Evolutionary conservation across 1,140 invertebrate genomes (phyloP), one percentile per base, ranked within the genome.

Genomic region (Aleiodes sp.): DNA sequence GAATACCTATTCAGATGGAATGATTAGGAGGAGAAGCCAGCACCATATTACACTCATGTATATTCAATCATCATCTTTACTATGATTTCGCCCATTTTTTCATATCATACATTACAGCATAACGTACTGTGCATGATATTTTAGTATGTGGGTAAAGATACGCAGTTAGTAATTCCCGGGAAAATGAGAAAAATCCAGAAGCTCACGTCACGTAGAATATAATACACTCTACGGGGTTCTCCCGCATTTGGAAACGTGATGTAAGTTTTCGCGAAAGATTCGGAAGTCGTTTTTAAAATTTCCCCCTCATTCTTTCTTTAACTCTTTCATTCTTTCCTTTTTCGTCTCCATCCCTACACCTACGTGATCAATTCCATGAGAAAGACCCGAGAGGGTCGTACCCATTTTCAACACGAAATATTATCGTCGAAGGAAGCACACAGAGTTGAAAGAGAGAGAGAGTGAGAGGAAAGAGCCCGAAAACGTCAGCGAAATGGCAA

Each of bases 401-500:
- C 14, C 64, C 46, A 65, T 65, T 39, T 46, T 31, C 56, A 59
- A 59, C 56, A 24, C 56, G 43, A 67, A 12, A 26, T 37, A 66
- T 19, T 37, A 57, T 56, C 43, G 41, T 56, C 65, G 52, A 21
- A 56, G 59, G 65, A 46, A 35, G 56, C 52, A 35, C 29, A 67
- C 41, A 59, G 28, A 31, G 29, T 28, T 56, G 65, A 59, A 56
- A 56, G 43, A 65, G 43, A 33, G 46, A 33, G 19, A 24, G 35
- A 6, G 24, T 33, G 10, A 57, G 33, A 19, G 60, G 16, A 10
- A 14, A 14, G 56, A 4, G 16, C 24, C 56, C 52, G 31, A 21
- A 37, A 67, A 67, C 52, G 65, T 67, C 65, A 67, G 65, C 65
- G 65, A 67, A 67, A 67, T 67, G 65, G 65, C 65, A 59, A 60